These are phyloP conservation scores for Zaprionus gabonicus DNA, from an alignment of 1,140 invertebrate genomes.

Conservation along the genomic window DNA sequence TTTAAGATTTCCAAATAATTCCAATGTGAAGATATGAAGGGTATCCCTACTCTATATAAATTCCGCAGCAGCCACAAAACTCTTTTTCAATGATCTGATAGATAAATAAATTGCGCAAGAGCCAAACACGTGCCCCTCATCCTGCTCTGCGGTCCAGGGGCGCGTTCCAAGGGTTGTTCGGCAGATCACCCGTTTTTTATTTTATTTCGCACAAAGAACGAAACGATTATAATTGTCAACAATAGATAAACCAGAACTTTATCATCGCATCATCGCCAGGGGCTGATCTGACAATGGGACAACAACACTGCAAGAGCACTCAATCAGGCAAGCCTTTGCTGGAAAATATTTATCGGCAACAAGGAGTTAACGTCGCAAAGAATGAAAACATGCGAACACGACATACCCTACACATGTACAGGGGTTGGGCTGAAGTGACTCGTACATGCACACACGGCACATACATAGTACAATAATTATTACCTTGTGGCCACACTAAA, in stretches of 20 bases:
- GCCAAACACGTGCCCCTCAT: conserved; percentile 53
- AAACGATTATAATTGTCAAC: conserved; percentile 51
- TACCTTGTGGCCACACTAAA: conserved; percentile 64
- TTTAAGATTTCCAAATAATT: neutral
- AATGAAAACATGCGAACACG: neutral
- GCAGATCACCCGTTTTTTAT: conserved; percentile 9
- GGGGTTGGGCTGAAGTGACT: conserved; percentile 13
- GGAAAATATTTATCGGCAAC: conserved; percentile 26
- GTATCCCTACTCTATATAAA: neutral
- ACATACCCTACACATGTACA: conserved; percentile 8
- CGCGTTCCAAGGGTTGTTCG: conserved; percentile 36
- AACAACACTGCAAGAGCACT: conserved; percentile 40
- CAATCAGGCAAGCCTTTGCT: conserved; percentile 54
- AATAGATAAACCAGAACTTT: conserved; percentile 53
- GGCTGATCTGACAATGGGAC: conserved; percentile 21
- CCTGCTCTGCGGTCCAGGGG: neutral
- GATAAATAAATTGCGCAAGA: conserved; percentile 49
- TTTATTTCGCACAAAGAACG: conserved; percentile 16
- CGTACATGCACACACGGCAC: neutral
- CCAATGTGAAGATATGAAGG: neutral
- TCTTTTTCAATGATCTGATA: conserved; percentile 13
- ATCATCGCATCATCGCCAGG: conserved; percentile 47
- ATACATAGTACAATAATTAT: conserved; percentile 46
- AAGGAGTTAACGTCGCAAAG: conserved; percentile 34
- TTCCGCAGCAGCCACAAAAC: conserved; percentile 17